Evolutionary conservation across 1,140 invertebrate genomes (phyloP), one percentile per base, ranked within the genome.

Genomic region (Temnothorax longispinosus): DNA sequence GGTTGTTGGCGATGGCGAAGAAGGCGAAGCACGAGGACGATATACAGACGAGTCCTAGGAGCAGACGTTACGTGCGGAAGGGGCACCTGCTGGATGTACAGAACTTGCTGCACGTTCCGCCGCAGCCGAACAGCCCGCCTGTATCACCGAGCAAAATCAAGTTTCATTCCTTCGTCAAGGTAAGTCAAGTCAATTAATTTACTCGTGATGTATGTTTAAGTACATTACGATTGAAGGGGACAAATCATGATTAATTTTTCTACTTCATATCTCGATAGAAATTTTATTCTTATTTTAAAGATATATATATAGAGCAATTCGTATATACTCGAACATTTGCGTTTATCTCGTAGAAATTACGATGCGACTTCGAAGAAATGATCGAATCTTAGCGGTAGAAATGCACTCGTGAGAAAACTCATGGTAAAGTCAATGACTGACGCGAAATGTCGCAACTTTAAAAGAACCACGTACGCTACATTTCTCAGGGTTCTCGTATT

Each of bases 71-170:
- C 56, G 91, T 86, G 1, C 93, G 91, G 58, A 95, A 94, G 78
- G 93, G 94, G 0, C 90, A 90, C 52, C 87, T 95, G 0, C 47
- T 94, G 13, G 92, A 93, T 18, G 94, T 95, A 35, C 94, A 94
- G 44, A 95, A 95, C 85, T 85, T 95, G 7, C 62, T 94, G 0
- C 76, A 89, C 18, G 85, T 87, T 15, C 92, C 90, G 1, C 81
- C 87, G 11, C 91, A 87, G 18, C 93, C 94, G 0, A 92, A 60
- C 13, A 95, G 94, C 87, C 95, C 95, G 15, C 95, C 95, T 3
- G 94, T 95, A 10, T 95, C 95, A 3, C 95, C 95, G 0, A 95
- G 95, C 65, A 95, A 95, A 93, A 90, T 95, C 32, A 95, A 95
- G 15, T 95, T 95, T 72, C 93, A 95, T n/a, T 95, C 94, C 0